These are phyloP conservation scores for Corvus hawaiiensis DNA, from an alignment of 2,113 vertebrate genomes.

Conservation along the genomic window DNA sequence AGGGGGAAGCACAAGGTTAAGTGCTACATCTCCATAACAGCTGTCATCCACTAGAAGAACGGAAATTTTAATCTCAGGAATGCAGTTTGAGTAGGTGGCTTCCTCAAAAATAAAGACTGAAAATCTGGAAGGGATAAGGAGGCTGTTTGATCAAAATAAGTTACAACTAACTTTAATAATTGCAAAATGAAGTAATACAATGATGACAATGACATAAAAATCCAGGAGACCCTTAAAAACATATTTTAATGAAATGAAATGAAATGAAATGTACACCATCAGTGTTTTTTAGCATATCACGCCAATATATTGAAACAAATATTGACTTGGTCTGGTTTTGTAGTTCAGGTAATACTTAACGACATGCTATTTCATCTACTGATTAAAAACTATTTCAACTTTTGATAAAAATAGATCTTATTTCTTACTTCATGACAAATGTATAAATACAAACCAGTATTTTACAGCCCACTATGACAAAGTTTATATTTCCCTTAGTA, in stretches of 20 bases:
- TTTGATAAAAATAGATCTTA: background rate
- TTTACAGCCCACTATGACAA: background rate
- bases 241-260: background rate
- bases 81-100: fast-evolving
- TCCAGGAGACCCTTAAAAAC: background rate
- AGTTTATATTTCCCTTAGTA: background rate
- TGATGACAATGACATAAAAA: background rate
- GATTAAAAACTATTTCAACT: background rate
- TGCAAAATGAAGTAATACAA: background rate
- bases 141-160: background rate
- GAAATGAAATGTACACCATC: background rate
- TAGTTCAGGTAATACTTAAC: background rate
- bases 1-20: background rate
- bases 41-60: background rate
- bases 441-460: background rate
- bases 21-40: background rate
- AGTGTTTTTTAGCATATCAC: background rate
- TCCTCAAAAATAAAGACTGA: background rate
- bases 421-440: background rate
- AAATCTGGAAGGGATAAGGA: background rate
- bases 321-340: background rate
- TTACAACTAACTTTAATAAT: background rate
- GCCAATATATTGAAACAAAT: background rate
- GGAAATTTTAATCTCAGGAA: background rate
- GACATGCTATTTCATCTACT: background rate